Conservation (phyloP, 2,113 vertebrate species). For the Indicator indicator region DNA sequence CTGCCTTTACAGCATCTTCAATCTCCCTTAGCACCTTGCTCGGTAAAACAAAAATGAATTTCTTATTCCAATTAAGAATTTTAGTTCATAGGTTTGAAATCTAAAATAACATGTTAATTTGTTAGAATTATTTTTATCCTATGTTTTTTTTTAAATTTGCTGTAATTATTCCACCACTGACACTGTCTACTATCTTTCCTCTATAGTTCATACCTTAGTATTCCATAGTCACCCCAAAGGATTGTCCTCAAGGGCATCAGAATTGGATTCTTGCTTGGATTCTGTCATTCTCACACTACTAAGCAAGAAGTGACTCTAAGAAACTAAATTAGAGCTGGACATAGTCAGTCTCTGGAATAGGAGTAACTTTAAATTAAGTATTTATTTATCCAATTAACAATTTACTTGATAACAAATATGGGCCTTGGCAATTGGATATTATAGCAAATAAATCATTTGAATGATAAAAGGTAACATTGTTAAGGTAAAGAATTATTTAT, state of each 20-base stretch:
- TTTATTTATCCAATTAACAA: neutral
- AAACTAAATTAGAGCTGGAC: neutral
- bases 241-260: neutral
- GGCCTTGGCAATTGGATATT: neutral
- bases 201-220: neutral
- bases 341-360: neutral
- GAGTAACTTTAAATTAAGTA: neutral
- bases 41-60: neutral
- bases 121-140: neutral
- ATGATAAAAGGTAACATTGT: neutral
- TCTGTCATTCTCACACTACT: neutral
- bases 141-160: neutral
- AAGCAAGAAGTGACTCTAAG: neutral
- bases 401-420: neutral
- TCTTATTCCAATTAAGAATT: neutral
- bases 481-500: neutral
- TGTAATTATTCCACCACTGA: neutral
- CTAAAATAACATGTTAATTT: neutral
- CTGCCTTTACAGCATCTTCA: neutral
- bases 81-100: neutral
- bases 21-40: neutral
- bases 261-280: neutral
- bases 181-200: neutral
- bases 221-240: neutral
- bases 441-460: neutral